Evolutionary conservation across 2,113 vertebrate genomes (phyloP).

Genomic region (Oryzias melastigma): DNA sequence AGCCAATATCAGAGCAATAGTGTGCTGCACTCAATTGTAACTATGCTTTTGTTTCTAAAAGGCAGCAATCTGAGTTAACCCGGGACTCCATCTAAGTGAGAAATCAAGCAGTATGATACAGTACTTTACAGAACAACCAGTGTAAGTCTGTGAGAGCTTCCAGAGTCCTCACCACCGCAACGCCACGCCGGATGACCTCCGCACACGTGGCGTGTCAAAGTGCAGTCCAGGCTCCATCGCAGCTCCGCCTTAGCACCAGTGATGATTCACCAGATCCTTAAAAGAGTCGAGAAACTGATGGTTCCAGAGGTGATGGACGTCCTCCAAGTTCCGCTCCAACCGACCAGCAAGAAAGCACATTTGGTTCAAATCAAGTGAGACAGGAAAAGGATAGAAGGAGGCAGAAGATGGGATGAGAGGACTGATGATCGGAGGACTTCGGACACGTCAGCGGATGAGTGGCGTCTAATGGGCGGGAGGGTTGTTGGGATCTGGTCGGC

Average conservation of each 20-base stretch:
- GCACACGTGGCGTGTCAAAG: not conserved
- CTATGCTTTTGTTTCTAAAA: slow-evolving; percentile 13
- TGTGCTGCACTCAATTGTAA: slow-evolving; percentile 12
- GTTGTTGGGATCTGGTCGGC: slow-evolving; percentile 81
- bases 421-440: slow-evolving; percentile 5
- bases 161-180: slow-evolving; percentile 34
- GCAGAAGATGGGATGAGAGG: slow-evolving; percentile 5
- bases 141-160: slow-evolving; percentile 34
- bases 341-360: slow-evolving; percentile 21
- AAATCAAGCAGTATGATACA: slow-evolving; percentile 25
- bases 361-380: slow-evolving; percentile 27
- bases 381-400: not conserved
- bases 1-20: slow-evolving; percentile 19
- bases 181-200: slow-evolving; percentile 8
- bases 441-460: slow-evolving; percentile 7
- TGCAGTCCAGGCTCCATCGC: slow-evolving; percentile 14
- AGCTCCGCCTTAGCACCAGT: slow-evolving; percentile 25
- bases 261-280: slow-evolving; percentile 6
- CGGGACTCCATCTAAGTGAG: not conserved
- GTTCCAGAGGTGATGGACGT: slow-evolving; percentile 9
- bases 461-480: slow-evolving; percentile 74
- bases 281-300: not conserved
- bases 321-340: slow-evolving; percentile 8
- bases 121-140: slow-evolving; percentile 42
- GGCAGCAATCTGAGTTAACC: slow-evolving; percentile 1